phyloP scores from a whole-genome alignment of 2,888 invertebrate genomes.

The Adelognathus sp. region DNA sequence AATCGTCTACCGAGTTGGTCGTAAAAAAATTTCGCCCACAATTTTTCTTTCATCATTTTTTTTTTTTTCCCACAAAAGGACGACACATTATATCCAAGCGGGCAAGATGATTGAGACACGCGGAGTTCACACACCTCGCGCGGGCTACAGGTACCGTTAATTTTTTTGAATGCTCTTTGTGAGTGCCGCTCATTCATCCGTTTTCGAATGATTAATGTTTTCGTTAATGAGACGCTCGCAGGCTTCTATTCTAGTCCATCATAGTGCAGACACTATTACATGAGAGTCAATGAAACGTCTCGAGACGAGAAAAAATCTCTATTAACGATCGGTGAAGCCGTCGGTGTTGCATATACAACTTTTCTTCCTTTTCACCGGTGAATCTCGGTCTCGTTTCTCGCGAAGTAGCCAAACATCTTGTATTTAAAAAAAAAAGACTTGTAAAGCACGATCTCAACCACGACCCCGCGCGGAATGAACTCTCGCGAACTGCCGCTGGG shows the following conservation, averaged over 20 bases:
- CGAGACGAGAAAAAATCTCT: background rate
- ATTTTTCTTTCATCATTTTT: background rate
- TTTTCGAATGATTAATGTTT: conserved; percentile 27
- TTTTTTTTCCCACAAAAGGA: background rate
- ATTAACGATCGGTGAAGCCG: background rate
- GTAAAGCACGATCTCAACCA: conserved; percentile 33
- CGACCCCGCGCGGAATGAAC: conserved; percentile 35
- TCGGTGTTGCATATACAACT: background rate
- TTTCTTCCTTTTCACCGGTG: background rate
- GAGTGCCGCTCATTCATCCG: background rate
- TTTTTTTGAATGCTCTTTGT: background rate
- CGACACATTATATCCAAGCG: background rate
- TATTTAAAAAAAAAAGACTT: no score
- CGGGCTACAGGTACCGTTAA: background rate
- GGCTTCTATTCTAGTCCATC: background rate
- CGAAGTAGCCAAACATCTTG: conserved; percentile 25
- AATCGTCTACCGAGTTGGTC: background rate
- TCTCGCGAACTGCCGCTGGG: conserved; percentile 21
- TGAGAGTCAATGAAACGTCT: background rate
- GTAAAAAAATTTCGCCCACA: background rate
- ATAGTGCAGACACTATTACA: background rate
- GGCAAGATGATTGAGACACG: background rate
- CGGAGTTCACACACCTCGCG: background rate
- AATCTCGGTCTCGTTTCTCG: background rate
- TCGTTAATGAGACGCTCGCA: background rate